Percentiles rank a stretch among this genome's conserved stretches.
phyloP scores from a whole-genome alignment of 2,888 invertebrate species.

The Torymus texanus region DNA sequence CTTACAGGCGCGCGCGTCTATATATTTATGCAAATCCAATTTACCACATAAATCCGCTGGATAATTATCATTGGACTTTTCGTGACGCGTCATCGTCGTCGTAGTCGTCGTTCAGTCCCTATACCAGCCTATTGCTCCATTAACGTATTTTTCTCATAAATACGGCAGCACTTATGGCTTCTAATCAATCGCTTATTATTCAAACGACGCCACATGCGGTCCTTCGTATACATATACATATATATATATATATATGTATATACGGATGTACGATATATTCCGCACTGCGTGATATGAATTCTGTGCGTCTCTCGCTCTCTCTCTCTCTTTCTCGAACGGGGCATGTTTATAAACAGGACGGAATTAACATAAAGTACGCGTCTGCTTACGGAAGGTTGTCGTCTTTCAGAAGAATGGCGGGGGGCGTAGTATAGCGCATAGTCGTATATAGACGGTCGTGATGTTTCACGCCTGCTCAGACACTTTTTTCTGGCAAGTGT shows the following conservation, averaged over 20 bases:
- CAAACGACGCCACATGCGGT: slow-evolving; percentile 14
- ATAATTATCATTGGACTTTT: not conserved
- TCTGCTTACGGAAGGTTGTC: slow-evolving; percentile 39
- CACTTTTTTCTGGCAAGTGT: slow-evolving; percentile 26
- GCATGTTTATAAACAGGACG: slow-evolving; percentile 50
- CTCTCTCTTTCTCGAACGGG: no score
- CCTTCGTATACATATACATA: not conserved
- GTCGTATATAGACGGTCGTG: not conserved
- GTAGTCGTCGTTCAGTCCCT: not conserved
- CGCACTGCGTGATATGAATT: slow-evolving; percentile 26
- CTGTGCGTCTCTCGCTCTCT: not conserved
- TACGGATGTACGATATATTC: not conserved
- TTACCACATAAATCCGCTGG: slow-evolving; percentile 13
- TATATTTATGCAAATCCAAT: slow-evolving; percentile 15
- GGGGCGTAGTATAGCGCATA: not conserved
- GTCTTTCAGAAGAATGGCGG: slow-evolving; percentile 34
- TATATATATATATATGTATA: no score
- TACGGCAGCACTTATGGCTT: not conserved
- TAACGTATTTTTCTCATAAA: slow-evolving; percentile 30
- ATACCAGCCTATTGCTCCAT: not conserved
- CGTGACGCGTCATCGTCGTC: not conserved
- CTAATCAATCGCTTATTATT: slow-evolving; percentile 38
- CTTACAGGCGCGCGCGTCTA: not conserved
- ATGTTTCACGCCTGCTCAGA: slow-evolving; percentile 43
- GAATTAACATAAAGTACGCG: slow-evolving; percentile 48